Conservation (phyloP, 2,113 vertebrate species). For the Labeo rohita region DNA sequence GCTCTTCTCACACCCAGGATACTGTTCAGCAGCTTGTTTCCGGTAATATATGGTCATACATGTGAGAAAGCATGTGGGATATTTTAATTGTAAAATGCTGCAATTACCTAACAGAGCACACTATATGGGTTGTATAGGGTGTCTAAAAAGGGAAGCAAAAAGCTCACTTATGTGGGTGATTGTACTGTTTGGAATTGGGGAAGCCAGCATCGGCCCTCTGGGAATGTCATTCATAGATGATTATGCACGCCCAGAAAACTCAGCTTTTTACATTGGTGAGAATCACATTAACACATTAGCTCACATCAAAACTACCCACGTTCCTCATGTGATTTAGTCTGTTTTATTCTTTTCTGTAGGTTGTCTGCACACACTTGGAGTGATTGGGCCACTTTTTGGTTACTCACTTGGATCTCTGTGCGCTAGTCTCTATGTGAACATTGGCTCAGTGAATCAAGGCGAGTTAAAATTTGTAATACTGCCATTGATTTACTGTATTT, state of each 20-base stretch:
- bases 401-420: conserved; percentile 77
- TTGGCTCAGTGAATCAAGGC: conserved; percentile 74
- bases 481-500: too few relatives aligned
- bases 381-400: conserved; percentile 78
- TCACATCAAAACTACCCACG: background rate
- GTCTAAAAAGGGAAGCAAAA: conserved; percentile 80
- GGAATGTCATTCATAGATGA: conserved; percentile 92
- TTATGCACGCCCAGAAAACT: conserved; percentile 87
- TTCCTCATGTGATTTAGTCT: background rate
- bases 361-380: conserved; percentile 76
- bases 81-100: background rate
- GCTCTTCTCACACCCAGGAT: conserved; percentile 19
- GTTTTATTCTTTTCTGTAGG: conserved; percentile 59
- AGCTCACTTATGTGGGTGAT: conserved; percentile 89
- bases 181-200: conserved; percentile 88
- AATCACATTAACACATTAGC: too few relatives aligned
- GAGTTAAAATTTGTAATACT: conserved; percentile 34
- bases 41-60: background rate
- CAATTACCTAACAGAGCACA: background rate
- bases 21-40: background rate
- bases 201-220: conserved; percentile 88
- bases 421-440: conserved; percentile 79
- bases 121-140: conserved; percentile 27
- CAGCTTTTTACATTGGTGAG: conserved; percentile 91
- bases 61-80: background rate